Conservation (phyloP, 2,888 invertebrate species). For the Campoletis raptor region DNA sequence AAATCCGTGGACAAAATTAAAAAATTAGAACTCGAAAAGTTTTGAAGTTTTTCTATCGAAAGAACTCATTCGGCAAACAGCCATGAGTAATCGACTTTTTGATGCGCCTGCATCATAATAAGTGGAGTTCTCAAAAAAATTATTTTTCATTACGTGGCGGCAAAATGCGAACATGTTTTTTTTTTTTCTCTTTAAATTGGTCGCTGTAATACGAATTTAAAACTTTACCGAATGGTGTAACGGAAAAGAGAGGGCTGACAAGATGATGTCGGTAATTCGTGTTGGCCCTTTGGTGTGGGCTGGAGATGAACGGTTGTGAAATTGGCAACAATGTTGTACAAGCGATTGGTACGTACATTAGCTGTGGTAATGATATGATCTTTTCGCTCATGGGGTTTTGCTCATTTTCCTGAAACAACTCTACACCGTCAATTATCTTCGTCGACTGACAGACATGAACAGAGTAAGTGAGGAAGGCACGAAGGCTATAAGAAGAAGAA, state of each 20-base stretch:
- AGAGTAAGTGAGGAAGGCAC: neutral
- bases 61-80: too few relatives aligned
- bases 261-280: slow-evolving; percentile 9
- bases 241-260: neutral
- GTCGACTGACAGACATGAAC: slow-evolving; percentile 1
- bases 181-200: neutral
- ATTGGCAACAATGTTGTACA: slow-evolving; percentile 18
- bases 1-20: too few relatives aligned
- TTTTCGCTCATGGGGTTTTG: neutral
- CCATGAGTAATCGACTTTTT: too few relatives aligned
- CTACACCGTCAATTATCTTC: slow-evolving; percentile 15
- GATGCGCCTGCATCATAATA: neutral
- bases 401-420: neutral
- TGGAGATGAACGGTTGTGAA: neutral
- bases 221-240: neutral
- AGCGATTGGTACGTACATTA: neutral
- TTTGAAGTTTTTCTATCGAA: too few relatives aligned
- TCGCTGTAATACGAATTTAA: neutral
- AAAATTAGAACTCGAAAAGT: too few relatives aligned
- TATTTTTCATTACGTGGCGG: neutral
- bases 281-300: neutral
- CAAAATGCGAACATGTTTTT: neutral
- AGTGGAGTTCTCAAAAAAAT: neutral
- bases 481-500: slow-evolving; percentile 22
- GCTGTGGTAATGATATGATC: slow-evolving; percentile 18